Base-by-base conservation (phyloP, 2,888 invertebrate species). In the Enchytraeus crypticus region DNA sequence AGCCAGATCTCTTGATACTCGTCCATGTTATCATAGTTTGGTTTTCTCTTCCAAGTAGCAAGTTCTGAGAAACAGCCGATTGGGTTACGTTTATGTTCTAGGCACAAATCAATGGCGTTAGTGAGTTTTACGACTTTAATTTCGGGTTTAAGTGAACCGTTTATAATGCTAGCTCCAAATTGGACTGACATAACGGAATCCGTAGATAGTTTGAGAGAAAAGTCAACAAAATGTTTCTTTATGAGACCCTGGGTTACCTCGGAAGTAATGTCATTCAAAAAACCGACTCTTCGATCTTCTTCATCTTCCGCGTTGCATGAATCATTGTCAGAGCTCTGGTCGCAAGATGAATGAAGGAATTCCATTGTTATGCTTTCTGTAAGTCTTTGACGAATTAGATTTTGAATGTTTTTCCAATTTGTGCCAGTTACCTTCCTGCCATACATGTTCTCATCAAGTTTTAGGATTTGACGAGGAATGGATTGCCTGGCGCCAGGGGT, bases 81-180 rank as follows among this genome's bases (percentile, higher is more conserved):
- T 5, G 67, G 65, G 21, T 62, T 55, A 8, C 32, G 45, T 26
- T 64, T 56, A 63, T 77, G 77, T 62, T 75, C 72, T 49, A 76
- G 46, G 66, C 77, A 76, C 14, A 77, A 59, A 59, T 73, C 73
- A 14, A 74, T 61, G n/a, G 60, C 61, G 23, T 70, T 69, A 5
- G 74, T 72, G 4, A 77, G 62, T 59, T 64, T 69, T 3, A 75
- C 21, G 18, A 77, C 68, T 61, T 74, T 72, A 3, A 76, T 57
- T 5, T 59, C 61, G 11, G 76, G 77, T 1, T 61, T 45, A 30
- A 74, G 58, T 21, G 73, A 51, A 11, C 74, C 74, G 11, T 68
- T 62, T 11, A 27, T 30, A 23, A 32, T 21, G 21, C 30, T 30
- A 1, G 1, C 30, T 32, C 53, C 53, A 53, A 53, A 53, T 21